Evolutionary conservation across 2,888 invertebrate species (phyloP).

Genomic region (Ellobium chinense): DNA sequence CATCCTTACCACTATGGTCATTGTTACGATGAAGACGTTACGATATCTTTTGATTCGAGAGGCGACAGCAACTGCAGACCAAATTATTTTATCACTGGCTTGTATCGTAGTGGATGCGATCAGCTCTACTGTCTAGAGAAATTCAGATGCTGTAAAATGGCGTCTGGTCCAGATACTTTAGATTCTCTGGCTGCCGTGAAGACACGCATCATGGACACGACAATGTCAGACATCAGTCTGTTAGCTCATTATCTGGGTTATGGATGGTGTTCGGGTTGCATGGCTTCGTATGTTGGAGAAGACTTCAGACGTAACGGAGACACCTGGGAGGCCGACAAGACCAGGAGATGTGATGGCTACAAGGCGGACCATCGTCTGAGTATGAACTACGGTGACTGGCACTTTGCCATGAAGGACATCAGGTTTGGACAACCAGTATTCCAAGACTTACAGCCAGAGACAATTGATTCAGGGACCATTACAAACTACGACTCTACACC

Average conservation of each 20-base stretch:
- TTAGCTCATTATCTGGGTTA: slow-evolving; percentile 22
- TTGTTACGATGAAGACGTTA: too few relatives aligned
- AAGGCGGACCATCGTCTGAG: background rate
- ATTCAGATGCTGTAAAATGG: too few relatives aligned
- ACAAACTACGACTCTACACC: too few relatives aligned
- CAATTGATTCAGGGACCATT: background rate
- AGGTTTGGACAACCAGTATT: background rate
- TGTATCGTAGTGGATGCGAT: too few relatives aligned
- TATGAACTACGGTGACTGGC: slow-evolving; percentile 21
- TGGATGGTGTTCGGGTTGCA: slow-evolving; percentile 19
- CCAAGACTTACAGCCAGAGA: background rate
- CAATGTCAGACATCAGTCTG: background rate
- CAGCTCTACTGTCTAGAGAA: too few relatives aligned
- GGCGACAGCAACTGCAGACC: too few relatives aligned
- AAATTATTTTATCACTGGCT: too few relatives aligned
- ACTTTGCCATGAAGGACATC: background rate
- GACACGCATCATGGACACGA: slow-evolving; percentile 9
- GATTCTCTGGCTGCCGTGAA: too few relatives aligned
- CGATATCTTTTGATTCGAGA: too few relatives aligned
- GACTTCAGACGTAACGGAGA: slow-evolving; percentile 8
- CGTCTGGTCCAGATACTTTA: too few relatives aligned
- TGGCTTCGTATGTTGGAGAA: background rate
- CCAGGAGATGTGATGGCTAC: background rate
- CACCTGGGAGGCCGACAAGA: slow-evolving; percentile 11
- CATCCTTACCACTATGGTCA: too few relatives aligned